Conservation (phyloP, 2,888 invertebrate species). For the Fabriciana adippe region DNA sequence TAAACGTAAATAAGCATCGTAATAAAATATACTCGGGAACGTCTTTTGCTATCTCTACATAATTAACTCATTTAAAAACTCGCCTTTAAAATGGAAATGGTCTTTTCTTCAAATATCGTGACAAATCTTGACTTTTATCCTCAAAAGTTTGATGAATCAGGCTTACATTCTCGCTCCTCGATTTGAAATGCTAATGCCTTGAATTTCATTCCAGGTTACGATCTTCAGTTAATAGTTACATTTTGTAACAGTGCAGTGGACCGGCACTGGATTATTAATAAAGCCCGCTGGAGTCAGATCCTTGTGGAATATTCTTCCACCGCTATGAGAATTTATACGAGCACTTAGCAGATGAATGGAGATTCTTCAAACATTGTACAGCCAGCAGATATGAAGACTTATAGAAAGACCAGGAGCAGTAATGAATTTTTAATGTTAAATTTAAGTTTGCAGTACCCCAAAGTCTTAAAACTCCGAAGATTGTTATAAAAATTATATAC, state of each 20-base stretch:
- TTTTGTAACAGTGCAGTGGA: slow-evolving; percentile 25
- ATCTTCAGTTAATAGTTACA: slow-evolving; percentile 37
- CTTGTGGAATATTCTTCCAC: background rate
- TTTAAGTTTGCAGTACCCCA: no score
- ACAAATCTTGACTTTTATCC: slow-evolving; percentile 34
- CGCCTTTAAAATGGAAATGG: slow-evolving; percentile 10
- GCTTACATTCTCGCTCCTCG: slow-evolving; percentile 37
- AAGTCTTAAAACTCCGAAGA: no score
- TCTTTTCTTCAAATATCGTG: slow-evolving; percentile 22
- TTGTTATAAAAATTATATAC: no score
- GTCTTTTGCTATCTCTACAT: slow-evolving; percentile 16
- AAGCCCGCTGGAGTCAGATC: background rate
- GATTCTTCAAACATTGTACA: background rate
- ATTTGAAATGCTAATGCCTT: slow-evolving; percentile 57
- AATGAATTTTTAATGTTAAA: no score
- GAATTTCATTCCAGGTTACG: slow-evolving; percentile 58
- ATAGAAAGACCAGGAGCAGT: no score
- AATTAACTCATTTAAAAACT: slow-evolving; percentile 26
- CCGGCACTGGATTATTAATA: slow-evolving; percentile 7
- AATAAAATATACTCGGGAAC: slow-evolving; percentile 12
- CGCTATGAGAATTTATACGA: slow-evolving; percentile 10
- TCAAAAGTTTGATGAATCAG: slow-evolving; percentile 38
- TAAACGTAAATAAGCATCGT: slow-evolving; percentile 9
- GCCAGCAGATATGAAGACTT: no score
- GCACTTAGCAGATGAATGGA: background rate